Conservation (phyloP, 2,888 invertebrate species). For the Pegoplata infirma region DNA sequence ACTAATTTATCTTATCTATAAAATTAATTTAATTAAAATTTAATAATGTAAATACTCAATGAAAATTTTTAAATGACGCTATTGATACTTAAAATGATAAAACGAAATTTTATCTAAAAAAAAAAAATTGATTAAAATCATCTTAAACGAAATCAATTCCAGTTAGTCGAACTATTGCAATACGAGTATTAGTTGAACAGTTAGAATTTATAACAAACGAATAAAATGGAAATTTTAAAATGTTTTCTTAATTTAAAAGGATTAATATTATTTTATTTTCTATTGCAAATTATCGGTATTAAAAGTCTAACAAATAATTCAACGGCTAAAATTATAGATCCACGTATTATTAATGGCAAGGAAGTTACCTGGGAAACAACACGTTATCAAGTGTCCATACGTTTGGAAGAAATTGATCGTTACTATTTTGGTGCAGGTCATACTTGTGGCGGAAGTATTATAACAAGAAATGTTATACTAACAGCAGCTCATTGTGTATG, state of each 20-base stretch:
- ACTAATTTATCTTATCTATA: slow-evolving; percentile 50
- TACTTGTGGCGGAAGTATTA: slow-evolving; percentile 73
- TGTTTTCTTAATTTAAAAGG: not conserved
- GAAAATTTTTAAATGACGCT: not conserved
- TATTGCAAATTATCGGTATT: not conserved
- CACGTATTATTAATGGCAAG: slow-evolving; percentile 67
- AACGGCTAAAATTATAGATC: slow-evolving; percentile 18
- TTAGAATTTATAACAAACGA: not conserved
- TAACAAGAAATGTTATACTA: slow-evolving; percentile 65
- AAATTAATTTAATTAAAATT: slow-evolving; percentile 33
- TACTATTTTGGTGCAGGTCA: slow-evolving; percentile 73
- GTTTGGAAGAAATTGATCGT: slow-evolving; percentile 65
- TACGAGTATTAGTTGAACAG: too few relatives aligned
- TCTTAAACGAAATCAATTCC: not conserved
- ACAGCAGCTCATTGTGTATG: slow-evolving; percentile 68
- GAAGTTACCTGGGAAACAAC: slow-evolving; percentile 65
- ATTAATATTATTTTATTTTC: not conserved
- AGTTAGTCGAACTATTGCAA: not conserved
- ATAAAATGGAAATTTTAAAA: not conserved
- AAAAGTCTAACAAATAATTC: not conserved
- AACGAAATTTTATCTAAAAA: not conserved
- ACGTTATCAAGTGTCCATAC: slow-evolving; percentile 72
- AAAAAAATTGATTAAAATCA: not conserved
- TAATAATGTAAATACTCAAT: slow-evolving; percentile 8
- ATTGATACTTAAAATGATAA: not conserved